Percentiles rank a stretch among this genome's conserved stretches.
These are phyloP conservation scores for Larimichthys crocea DNA, from an alignment of 2,113 vertebrate species.

Conservation along the genomic window DNA sequence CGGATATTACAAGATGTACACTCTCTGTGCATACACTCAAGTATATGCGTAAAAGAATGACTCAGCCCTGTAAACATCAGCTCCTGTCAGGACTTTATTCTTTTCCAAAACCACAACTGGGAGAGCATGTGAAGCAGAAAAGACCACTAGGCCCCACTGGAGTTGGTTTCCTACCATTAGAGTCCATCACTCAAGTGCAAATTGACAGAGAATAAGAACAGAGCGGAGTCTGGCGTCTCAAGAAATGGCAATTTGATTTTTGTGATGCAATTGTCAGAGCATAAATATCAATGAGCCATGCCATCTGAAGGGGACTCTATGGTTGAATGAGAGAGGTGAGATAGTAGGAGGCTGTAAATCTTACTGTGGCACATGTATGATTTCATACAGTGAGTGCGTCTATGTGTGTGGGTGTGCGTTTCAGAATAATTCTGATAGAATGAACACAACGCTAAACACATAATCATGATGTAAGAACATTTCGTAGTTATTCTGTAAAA, in stretches of 20 bases:
- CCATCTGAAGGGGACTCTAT: slow-evolving; percentile 44
- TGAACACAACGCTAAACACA: slow-evolving; percentile 28
- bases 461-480: slow-evolving; percentile 40
- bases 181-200: slow-evolving; percentile 67
- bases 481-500: slow-evolving; percentile 11
- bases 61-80: slow-evolving; percentile 72
- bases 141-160: slow-evolving; percentile 58
- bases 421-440: slow-evolving; percentile 23
- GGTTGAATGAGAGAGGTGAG: slow-evolving; percentile 71
- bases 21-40: neutral
- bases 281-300: slow-evolving; percentile 77
- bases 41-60: slow-evolving; percentile 50
- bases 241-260: slow-evolving; percentile 70
- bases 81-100: slow-evolving; percentile 63
- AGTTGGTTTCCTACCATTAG: slow-evolving; percentile 67
- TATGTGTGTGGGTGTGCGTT: slow-evolving; percentile 1
- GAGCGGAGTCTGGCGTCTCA: slow-evolving; percentile 54
- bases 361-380: slow-evolving; percentile 47
- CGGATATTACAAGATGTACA: slow-evolving; percentile 38
- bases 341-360: slow-evolving; percentile 73
- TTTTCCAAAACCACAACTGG: slow-evolving; percentile 70
- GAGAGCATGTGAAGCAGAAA: slow-evolving; percentile 59
- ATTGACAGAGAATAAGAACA: slow-evolving; percentile 65
- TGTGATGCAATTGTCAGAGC: slow-evolving; percentile 73
- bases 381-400: slow-evolving; percentile 46